A percentile compares a stretch with the other conserved stretches of the same genome.
These are phyloP conservation scores for Indri indri DNA, from an alignment of 2,113 vertebrate species.

Conservation along the genomic window DNA sequence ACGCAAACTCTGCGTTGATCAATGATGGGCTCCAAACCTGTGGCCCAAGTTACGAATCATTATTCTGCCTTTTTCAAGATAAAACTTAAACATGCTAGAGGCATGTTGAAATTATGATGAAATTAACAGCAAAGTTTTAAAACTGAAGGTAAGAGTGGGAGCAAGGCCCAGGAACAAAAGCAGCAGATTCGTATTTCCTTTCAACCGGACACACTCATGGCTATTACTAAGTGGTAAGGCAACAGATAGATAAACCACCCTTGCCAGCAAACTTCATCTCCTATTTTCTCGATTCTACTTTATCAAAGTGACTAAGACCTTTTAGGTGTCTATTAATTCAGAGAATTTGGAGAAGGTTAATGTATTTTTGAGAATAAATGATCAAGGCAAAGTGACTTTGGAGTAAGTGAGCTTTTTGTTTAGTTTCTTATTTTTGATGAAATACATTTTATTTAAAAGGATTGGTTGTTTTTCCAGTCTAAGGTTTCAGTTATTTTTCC, in stretches of 20 bases:
- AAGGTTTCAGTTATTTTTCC: background rate
- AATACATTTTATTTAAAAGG: background rate
- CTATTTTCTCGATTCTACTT: background rate
- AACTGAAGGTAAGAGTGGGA: background rate
- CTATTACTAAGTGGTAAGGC: background rate
- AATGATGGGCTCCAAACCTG: background rate
- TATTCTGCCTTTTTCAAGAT: background rate
- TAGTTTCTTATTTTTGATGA: conserved; percentile 7
- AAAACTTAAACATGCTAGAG: background rate
- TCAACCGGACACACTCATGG: background rate
- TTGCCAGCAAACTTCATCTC: background rate
- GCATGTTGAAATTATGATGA: background rate
- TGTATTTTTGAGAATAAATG: background rate
- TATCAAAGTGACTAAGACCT: background rate
- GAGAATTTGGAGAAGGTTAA: background rate
- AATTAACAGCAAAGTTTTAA: conserved; percentile 6
- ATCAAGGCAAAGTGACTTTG: background rate
- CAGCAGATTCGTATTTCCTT: background rate
- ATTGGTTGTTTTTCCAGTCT: background rate
- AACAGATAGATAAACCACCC: background rate
- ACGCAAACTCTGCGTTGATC: background rate
- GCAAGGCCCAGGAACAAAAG: background rate
- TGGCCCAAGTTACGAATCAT: background rate
- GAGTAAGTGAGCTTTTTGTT: background rate
- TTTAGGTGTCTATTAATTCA: background rate